A percentile compares a stretch with the other conserved stretches of the same genome.
Evolutionary conservation across 2,797 vertebrate genomes (phyloP).

Genomic region (Macroramphosus scolopax): DNA sequence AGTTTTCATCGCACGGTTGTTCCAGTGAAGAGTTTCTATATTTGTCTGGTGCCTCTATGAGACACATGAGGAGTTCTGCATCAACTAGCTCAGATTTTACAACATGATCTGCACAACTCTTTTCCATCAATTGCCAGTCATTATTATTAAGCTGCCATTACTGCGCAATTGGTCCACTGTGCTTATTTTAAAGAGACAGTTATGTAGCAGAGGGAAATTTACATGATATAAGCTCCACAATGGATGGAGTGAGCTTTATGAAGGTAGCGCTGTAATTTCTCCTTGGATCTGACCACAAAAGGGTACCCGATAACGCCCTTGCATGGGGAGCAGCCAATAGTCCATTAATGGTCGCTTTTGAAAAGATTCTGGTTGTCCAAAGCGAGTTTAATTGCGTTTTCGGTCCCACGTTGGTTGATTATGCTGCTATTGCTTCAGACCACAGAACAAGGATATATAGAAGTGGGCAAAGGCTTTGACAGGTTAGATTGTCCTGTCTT

Average conservation of each 20-base stretch:
- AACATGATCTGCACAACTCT: no score
- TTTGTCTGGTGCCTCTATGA: no score
- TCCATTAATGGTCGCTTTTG: constrained; percentile 75
- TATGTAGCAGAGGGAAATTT: no score
- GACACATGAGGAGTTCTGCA: no score
- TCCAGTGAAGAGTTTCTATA: no score
- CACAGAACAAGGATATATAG: constrained; percentile 73
- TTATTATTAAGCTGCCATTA: no score
- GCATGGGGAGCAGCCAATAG: constrained; percentile 67
- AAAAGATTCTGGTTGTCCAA: constrained; percentile 75
- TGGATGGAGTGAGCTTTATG: constrained; percentile 35
- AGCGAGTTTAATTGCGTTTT: constrained; percentile 86
- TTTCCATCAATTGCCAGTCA: no score
- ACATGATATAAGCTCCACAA: no score
- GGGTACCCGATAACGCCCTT: constrained; percentile 64
- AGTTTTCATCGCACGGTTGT: no score
- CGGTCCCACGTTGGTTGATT: constrained; percentile 84
- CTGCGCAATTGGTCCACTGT: no score
- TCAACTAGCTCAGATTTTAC: no score
- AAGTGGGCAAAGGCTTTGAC: constrained; percentile 80
- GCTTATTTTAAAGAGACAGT: no score
- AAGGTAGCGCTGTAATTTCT: constrained; percentile 58
- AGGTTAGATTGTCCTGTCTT: constrained; percentile 81
- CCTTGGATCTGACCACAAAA: constrained; percentile 70
- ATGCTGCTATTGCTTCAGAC: constrained; percentile 76